Evolutionary conservation across 2,113 vertebrate genomes (phyloP).

Genomic region (Sebastes fasciatus): DNA sequence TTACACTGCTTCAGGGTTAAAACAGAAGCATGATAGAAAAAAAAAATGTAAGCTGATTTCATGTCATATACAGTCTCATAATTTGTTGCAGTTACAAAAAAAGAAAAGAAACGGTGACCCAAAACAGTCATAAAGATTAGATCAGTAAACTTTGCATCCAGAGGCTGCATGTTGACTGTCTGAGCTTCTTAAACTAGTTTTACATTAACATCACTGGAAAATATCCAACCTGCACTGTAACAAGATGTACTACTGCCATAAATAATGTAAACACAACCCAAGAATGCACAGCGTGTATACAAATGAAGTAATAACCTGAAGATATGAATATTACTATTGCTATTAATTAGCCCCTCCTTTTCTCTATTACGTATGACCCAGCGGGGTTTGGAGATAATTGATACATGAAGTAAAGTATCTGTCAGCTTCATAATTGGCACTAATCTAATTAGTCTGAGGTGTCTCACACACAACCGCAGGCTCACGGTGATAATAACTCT

Average conservation of each 20-base stretch:
- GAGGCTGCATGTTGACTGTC: background rate
- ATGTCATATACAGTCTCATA: background rate
- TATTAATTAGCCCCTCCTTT: background rate
- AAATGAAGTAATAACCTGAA: background rate
- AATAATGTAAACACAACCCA: background rate
- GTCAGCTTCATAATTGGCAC: slow-evolving; percentile 46
- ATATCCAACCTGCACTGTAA: background rate
- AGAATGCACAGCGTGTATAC: background rate
- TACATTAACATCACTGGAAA: background rate
- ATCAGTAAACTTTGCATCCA: background rate
- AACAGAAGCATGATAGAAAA: background rate
- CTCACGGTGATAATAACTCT: background rate
- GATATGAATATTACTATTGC: background rate
- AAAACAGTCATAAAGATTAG: background rate
- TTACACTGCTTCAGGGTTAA: background rate
- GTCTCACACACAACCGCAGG: slow-evolving; percentile 5
- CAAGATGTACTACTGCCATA: background rate
- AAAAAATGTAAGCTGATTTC: background rate
- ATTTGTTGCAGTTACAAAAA: background rate
- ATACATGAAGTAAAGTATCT: slow-evolving; percentile 14
- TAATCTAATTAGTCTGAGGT: slow-evolving; percentile 45
- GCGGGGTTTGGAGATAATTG: slow-evolving; percentile 17
- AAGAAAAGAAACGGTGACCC: background rate
- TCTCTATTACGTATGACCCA: slow-evolving; percentile 21
- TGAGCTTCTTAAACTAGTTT: background rate